Evolutionary conservation across 2,797 vertebrate species (phyloP).

Genomic region (Sebastes minor): DNA sequence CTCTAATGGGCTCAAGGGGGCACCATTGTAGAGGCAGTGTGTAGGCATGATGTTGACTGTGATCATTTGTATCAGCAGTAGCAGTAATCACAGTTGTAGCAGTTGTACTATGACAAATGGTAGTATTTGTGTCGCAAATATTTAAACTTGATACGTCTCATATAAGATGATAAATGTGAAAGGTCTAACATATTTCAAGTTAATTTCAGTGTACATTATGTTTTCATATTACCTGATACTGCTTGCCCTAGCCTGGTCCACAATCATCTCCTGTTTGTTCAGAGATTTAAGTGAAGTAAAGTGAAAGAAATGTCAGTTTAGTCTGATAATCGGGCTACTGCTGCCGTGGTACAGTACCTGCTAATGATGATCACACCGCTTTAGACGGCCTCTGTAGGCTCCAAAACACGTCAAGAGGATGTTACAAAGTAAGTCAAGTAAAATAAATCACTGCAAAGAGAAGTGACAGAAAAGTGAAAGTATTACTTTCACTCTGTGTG

Average conservation of each 20-base stretch:
- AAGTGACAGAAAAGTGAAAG: background rate
- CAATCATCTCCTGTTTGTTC: background rate
- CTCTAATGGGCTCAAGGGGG: slow-evolving; percentile 63
- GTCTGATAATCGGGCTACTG: background rate
- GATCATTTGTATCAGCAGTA: background rate
- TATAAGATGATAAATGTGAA: background rate
- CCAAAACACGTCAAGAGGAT: background rate
- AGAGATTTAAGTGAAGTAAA: background rate
- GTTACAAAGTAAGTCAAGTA: background rate
- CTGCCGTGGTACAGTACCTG: background rate
- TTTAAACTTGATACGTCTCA: background rate
- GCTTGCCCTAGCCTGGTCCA: too few species aligned
- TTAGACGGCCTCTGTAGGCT: background rate
- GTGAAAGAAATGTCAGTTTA: background rate
- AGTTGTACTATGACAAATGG: background rate
- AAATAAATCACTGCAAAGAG: background rate
- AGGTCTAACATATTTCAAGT: background rate
- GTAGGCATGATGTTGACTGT: background rate
- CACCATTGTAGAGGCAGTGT: slow-evolving; percentile 54
- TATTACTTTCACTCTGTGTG: background rate
- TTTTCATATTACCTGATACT: background rate
- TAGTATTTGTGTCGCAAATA: background rate
- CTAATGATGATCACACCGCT: background rate
- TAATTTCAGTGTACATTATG: background rate
- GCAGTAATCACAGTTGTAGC: background rate